Evolutionary conservation across 1,140 invertebrate genomes (phyloP).

Genomic region (Schlechtendalia chinensis): DNA sequence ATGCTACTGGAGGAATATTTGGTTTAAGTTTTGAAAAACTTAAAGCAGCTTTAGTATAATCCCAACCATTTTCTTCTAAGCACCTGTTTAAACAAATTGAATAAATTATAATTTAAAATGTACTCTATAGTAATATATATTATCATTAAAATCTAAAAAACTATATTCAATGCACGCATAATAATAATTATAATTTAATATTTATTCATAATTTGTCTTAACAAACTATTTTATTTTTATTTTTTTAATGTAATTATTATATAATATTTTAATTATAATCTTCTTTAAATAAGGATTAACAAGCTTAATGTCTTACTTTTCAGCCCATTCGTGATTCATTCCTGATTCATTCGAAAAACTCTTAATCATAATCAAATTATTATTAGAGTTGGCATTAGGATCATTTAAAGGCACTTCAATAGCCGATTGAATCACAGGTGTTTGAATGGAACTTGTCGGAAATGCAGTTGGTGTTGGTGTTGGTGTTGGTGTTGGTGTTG

Average conservation of each 20-base stretch:
- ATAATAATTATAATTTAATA: too few species aligned
- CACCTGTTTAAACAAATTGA: not conserved
- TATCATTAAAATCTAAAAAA: too few species aligned
- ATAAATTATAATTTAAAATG: not conserved
- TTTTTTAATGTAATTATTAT: too few species aligned
- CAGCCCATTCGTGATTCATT: constrained; percentile 39
- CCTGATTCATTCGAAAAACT: constrained; percentile 39
- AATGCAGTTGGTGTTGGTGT: not conserved
- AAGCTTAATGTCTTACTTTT: constrained; percentile 8
- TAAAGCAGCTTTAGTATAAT: constrained; percentile 34
- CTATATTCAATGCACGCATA: too few species aligned
- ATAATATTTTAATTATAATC: too few species aligned
- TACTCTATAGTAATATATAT: too few species aligned
- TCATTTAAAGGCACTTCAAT: not conserved
- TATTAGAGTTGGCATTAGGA: constrained; percentile 6
- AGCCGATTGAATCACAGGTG: not conserved
- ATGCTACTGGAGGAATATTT: constrained; percentile 31
- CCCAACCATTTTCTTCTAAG: constrained; percentile 29
- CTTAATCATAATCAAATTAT: constrained; percentile 27
- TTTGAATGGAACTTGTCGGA: not conserved
- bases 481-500: not conserved
- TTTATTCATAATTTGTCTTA: too few species aligned
- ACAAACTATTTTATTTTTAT: too few species aligned
- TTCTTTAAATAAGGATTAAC: too few species aligned
- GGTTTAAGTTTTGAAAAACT: constrained; percentile 23